Evolutionary conservation across 1,140 invertebrate genomes (phyloP).

Genomic region (Hyles vespertilio): DNA sequence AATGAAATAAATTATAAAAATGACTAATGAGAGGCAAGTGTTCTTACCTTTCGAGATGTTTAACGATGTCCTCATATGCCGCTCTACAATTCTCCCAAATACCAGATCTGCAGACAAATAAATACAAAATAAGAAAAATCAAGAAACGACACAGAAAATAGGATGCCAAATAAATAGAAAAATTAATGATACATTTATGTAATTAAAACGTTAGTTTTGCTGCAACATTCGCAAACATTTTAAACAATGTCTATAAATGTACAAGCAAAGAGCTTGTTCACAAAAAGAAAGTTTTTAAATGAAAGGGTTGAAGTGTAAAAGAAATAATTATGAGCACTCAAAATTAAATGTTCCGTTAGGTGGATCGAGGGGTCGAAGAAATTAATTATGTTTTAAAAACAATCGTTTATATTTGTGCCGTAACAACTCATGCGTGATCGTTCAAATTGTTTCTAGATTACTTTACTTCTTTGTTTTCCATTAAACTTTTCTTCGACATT

Average conservation of each 20-base stretch:
- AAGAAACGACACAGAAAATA: slow-evolving; percentile 36
- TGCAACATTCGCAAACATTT: not conserved
- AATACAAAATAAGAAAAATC: slow-evolving; percentile 64
- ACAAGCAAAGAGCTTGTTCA: slow-evolving; percentile 29
- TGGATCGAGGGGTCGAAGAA: slow-evolving; percentile 65
- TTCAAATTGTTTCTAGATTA: slow-evolving; percentile 73
- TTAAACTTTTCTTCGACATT: slow-evolving; percentile 59
- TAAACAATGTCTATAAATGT: slow-evolving; percentile 9
- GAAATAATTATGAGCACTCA: slow-evolving; percentile 73
- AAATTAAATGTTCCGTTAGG: slow-evolving; percentile 74
- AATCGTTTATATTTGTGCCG: slow-evolving; percentile 72
- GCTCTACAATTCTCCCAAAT: slow-evolving; percentile 96
- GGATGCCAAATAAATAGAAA: slow-evolving; percentile 23
- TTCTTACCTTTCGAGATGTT: slow-evolving; percentile 92
- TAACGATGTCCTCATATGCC: slow-evolving; percentile 94
- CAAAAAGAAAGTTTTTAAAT: slow-evolving; percentile 51
- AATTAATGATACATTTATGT: slow-evolving; percentile 14
- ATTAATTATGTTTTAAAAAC: slow-evolving; percentile 76
- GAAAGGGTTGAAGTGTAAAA: slow-evolving; percentile 68
- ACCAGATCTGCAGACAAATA: slow-evolving; percentile 84
- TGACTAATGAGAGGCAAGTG: not conserved
- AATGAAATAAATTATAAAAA: too few relatives aligned
- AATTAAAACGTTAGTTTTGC: not conserved
- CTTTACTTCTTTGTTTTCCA: slow-evolving; percentile 69
- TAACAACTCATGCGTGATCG: slow-evolving; percentile 68